Evolutionary conservation across 2,888 invertebrate genomes (phyloP), one percentile per base, ranked within the genome.

Genomic region (Andrena chrysosceles): DNA sequence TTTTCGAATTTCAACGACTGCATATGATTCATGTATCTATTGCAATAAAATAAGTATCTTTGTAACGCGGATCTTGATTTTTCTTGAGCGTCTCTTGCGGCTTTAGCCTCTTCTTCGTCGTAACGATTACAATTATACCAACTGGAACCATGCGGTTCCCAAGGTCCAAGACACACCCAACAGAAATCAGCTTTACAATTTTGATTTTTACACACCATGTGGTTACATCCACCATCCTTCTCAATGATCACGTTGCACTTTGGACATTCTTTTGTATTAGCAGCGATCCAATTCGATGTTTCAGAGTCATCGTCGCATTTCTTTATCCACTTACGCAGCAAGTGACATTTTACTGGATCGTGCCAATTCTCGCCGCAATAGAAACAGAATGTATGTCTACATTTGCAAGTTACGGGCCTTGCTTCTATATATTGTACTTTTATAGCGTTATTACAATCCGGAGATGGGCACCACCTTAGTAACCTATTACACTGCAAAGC

Each of bases 21-120:
- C 98, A 99, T 98, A 95, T 99, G 99, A 95, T 99, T 99, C 98
- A 99, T 99, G 94, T 99, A 99, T 83, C 99, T 97, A 95, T 99
- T 99, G 95, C 99, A 99, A 95, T 99, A 99, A 95, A 99, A 99
- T 90, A 99, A 95, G 94, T 99, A 99, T 92, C 99, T 97, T 92
- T 99, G 99, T 81, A 99, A 96, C 67, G 98, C 98, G 54, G 98
- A 97, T 82, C 99, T 96, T 23, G 99, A 98, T 91, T 96, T 96
- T 95, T 99, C 99, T 94, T 99, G 99, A 49, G 98, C 98, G 95
- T 99, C 98, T 82, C 99, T 96, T 0, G 99, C 99, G 74, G 98
- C 98, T 94, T 98, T 98, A 13, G 99, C 99, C 93, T 99, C 99
- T 92, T 98, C 98, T 94, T 99, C 99, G 94, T 99, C 99, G 94